A percentile compares a stretch with the other conserved stretches of the same genome.
phyloP scores from a whole-genome alignment of 2,888 invertebrate genomes.

The Coelinius sp. region DNA sequence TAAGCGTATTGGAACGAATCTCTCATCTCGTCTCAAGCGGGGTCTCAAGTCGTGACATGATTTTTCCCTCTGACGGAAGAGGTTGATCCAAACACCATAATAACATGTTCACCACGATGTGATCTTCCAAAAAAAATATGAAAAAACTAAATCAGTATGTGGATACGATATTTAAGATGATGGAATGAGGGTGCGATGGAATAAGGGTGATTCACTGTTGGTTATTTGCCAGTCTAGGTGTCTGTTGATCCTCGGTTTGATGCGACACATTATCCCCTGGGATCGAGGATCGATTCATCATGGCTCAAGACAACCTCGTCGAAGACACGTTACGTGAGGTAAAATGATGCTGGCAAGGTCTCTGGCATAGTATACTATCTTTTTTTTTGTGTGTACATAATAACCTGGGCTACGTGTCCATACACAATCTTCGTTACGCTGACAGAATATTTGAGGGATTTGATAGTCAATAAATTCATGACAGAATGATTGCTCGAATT shows the following conservation, averaged over 20 bases:
- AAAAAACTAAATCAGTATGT: constrained; percentile 16
- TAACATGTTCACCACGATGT: neutral
- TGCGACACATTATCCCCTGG: constrained; percentile 64
- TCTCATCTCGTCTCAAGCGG: too few relatives aligned
- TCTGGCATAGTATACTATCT: constrained; percentile 34
- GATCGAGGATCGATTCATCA: constrained; percentile 67
- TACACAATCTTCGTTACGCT: constrained; percentile 43
- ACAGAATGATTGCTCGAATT: neutral
- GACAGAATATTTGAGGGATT: constrained; percentile 39
- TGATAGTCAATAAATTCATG: neutral
- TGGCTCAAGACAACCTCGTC: constrained; percentile 48
- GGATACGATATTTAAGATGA: constrained; percentile 52
- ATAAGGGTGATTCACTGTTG: constrained; percentile 41
- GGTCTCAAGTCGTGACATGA: neutral
- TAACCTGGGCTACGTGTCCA: constrained; percentile 26
- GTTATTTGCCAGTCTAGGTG: constrained; percentile 54
- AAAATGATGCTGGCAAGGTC: constrained; percentile 38
- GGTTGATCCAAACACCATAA: neutral
- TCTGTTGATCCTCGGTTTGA: constrained; percentile 64
- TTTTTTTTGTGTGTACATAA: constrained; percentile 11
- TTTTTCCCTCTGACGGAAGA: neutral
- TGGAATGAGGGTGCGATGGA: constrained; percentile 45
- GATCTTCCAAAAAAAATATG: constrained; percentile 35
- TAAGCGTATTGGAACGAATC: neutral
- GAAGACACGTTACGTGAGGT: constrained; percentile 15